phyloP scores from a whole-genome alignment of 2,888 invertebrate genomes.

The Periphyllus acericola region DNA sequence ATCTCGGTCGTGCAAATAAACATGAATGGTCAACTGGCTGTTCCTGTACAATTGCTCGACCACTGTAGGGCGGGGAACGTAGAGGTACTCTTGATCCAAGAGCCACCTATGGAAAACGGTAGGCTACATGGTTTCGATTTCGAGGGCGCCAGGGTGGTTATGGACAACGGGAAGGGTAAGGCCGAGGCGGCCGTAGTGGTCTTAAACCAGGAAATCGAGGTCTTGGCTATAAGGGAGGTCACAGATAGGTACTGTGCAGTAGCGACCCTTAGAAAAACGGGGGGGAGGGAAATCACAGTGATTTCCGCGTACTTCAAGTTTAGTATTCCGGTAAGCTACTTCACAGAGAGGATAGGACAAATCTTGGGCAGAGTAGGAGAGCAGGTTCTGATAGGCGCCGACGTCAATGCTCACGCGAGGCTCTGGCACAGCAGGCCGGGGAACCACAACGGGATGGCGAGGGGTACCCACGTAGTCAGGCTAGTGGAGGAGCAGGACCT shows the following conservation, averaged over 20 bases:
- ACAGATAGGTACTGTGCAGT: background rate
- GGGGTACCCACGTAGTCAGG: background rate
- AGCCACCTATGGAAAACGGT: background rate
- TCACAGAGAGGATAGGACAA: background rate
- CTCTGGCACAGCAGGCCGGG: conserved; percentile 8
- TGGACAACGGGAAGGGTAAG: background rate
- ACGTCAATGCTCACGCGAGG: conserved; percentile 12
- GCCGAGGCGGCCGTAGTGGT: background rate
- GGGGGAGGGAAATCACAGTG: background rate
- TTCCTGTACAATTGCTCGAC: background rate
- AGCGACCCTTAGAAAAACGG: background rate
- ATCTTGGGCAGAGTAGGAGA: background rate
- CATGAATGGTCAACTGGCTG: background rate
- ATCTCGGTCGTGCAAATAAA: background rate
- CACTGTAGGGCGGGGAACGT: background rate
- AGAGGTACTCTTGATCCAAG: background rate
- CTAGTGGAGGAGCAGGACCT: background rate
- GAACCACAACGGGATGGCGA: background rate
- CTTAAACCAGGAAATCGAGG: background rate
- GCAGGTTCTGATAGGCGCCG: background rate
- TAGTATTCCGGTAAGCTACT: background rate
- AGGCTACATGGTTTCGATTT: no score
- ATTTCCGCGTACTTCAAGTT: background rate
- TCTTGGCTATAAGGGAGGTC: background rate
- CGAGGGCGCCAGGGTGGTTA: background rate